phyloP scores from a whole-genome alignment of 1,140 invertebrate species.

The Melipona quadrifasciata region DNA sequence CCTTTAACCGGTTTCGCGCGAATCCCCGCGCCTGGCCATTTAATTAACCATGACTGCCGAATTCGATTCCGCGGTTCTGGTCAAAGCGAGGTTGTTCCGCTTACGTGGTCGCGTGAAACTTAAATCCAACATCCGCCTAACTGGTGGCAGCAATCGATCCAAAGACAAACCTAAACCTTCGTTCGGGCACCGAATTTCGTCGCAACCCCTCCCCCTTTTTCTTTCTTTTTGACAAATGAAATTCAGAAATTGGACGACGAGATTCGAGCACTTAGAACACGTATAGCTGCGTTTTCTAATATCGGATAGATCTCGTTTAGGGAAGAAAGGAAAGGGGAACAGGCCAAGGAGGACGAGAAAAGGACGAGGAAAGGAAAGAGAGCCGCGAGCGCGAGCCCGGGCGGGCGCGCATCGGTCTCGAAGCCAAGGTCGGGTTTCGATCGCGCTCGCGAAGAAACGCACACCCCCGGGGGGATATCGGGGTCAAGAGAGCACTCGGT shows the following conservation, averaged over 20 bases:
- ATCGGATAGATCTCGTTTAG: too few relatives aligned
- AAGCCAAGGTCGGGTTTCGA: constrained; percentile 67
- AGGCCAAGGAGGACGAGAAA: not conserved
- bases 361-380: too few relatives aligned
- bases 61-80: not conserved
- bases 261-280: not conserved
- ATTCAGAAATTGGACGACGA: too few relatives aligned
- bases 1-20: constrained; percentile 4
- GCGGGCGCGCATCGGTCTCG: constrained; percentile 45
- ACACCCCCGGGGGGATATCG: constrained; percentile 50
- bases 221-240: too few relatives aligned
- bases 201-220: too few relatives aligned
- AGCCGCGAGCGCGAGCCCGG: not conserved
- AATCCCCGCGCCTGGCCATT: not conserved
- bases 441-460: constrained; percentile 51
- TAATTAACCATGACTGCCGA: not conserved
- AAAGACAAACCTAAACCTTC: too few relatives aligned
- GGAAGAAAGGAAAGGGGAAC: not conserved
- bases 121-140: not conserved
- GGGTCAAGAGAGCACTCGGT: constrained; percentile 63
- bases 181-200: too few relatives aligned
- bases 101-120: not conserved
- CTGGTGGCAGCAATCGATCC: too few relatives aligned
- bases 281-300: too few relatives aligned
- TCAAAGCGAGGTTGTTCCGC: not conserved